These are phyloP conservation scores for Plectrocnemia conspersa DNA, from an alignment of 1,140 invertebrate species.

Conservation along the genomic window DNA sequence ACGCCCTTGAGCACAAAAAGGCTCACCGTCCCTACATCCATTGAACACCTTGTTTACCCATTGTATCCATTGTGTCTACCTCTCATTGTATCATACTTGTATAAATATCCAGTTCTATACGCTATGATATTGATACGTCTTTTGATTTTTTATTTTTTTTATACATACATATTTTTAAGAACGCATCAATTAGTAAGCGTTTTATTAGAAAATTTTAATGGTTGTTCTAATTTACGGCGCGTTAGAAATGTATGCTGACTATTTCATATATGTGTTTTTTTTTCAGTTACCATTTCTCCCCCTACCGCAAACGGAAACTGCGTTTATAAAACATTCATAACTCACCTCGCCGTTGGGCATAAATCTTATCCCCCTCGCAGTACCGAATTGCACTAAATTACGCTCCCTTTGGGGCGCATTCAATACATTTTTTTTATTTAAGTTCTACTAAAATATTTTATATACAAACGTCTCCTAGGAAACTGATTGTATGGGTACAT, in stretches of 20 bases:
- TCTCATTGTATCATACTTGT: constrained; percentile 3
- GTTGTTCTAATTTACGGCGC: background rate
- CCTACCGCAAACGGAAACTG: constrained; percentile 15
- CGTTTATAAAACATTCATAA: constrained; percentile 28
- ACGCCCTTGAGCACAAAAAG: constrained; percentile 14
- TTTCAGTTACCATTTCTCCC: background rate
- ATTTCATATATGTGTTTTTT: too few species aligned
- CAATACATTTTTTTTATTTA: constrained; percentile 10
- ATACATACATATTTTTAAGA: too few species aligned
- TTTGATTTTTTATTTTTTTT: too few species aligned
- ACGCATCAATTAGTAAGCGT: too few species aligned
- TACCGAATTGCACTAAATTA: constrained; percentile 3
- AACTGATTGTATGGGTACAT: too few species aligned
- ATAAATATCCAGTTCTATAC: too few species aligned
- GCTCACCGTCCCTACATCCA: constrained; percentile 3
- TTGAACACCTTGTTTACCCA: constrained; percentile 9
- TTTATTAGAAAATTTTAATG: too few species aligned
- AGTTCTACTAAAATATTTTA: constrained; percentile 5
- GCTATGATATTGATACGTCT: too few species aligned
- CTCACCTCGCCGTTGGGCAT: constrained; percentile 16
- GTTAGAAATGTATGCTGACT: background rate
- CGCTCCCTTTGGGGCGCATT: background rate
- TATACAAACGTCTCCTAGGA: constrained; percentile 1
- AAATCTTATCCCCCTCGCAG: constrained; percentile 18
- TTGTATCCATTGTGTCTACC: constrained; percentile 7